Evolutionary conservation across 1,140 invertebrate species (phyloP), one percentile per base, ranked within the genome.

Genomic region (Probaryconus sp.): DNA sequence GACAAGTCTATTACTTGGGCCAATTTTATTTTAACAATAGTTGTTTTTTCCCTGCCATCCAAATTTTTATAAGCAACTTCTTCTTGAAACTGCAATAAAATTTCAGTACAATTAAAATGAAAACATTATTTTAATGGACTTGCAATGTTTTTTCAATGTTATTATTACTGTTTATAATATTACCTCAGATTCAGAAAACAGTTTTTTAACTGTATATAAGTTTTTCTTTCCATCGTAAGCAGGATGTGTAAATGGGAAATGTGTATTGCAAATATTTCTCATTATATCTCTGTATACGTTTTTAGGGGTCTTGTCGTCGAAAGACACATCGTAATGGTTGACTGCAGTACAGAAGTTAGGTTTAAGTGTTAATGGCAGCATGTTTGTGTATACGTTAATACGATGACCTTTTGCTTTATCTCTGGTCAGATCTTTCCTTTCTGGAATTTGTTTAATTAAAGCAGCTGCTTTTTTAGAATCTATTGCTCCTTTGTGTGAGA

Each of bases 141-240:
- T 14, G 47, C 13, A 7, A 6, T 13, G 30, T 20, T 53, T 5
- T 35, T 30, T 51, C 17, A 38, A n/a, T n/a, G n/a, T n/a, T n/a
- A n/a, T n/a, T n/a, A n/a, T n/a, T n/a, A n/a, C n/a, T n/a, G n/a
- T n/a, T n/a, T n/a, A n/a, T n/a, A n/a, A n/a, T n/a, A n/a, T n/a
- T 55, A 63, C 81, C 28, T 16, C 5, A 14, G 75, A 18, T 0
- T 53, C 30, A 7, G 82, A 61, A 14, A 84, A 83, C 33, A 89
- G 48, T 1, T 77, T 4, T 16, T 37, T 58, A 18, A 72, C 76
- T 30, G 82, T 90, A 79, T 91, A 94, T 14, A 92, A 82, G 82
- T 92, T 93, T 61, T 91, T 92, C 13, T 87, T 89, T 3, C 94
- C 94, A 87, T 95, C 94, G 88, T 90, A 95, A 10, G 93, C 93